These are phyloP conservation scores for Mamestra brassicae DNA, from an alignment of 2,888 invertebrate genomes.

Conservation along the genomic window DNA sequence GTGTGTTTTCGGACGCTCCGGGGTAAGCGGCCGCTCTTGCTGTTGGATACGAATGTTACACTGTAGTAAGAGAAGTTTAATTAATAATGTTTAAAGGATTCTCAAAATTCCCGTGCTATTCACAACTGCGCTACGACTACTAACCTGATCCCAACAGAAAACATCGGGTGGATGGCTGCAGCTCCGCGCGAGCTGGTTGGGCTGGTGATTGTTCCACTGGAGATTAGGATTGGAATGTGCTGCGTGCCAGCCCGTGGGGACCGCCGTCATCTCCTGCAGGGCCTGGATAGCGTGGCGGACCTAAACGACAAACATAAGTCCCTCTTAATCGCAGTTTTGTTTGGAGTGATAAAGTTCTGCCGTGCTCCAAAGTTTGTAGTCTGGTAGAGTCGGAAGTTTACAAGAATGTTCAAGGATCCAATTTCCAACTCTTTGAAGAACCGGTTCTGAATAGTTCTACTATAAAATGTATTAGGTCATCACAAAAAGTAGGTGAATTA, in stretches of 20 bases:
- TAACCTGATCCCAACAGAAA: conserved; percentile 93
- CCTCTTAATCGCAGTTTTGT: conserved; percentile 10
- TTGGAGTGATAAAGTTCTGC: conserved; percentile 30
- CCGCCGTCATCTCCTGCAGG: conserved; percentile 95
- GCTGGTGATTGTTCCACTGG: conserved; percentile 88
- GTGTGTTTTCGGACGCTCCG: conserved; percentile 83
- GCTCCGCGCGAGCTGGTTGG: conserved; percentile 93
- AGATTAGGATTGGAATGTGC: conserved; percentile 96
- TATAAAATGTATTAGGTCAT: conserved; percentile 20
- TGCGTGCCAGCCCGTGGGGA: conserved; percentile 92
- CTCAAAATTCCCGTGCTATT: not conserved
- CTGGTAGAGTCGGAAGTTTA: conserved; percentile 18
- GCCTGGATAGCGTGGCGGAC: conserved; percentile 96
- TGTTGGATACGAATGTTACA: conserved; percentile 64
- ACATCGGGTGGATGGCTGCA: conserved; percentile 97
- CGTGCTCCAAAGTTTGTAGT: conserved; percentile 36
- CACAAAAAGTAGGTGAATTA: conserved; percentile 12
- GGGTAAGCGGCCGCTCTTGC: conserved; percentile 85
- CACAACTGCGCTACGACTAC: not conserved
- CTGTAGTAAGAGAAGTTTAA: conserved; percentile 1
- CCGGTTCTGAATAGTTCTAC: conserved; percentile 5
- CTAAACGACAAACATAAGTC: conserved; percentile 78
- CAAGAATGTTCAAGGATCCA: conserved; percentile 35
- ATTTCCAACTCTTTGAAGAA: conserved; percentile 13
- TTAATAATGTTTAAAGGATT: too few relatives aligned